Evolutionary conservation across 2,888 invertebrate species (phyloP), one percentile per base, ranked within the genome.

Genomic region (Automeris io): DNA sequence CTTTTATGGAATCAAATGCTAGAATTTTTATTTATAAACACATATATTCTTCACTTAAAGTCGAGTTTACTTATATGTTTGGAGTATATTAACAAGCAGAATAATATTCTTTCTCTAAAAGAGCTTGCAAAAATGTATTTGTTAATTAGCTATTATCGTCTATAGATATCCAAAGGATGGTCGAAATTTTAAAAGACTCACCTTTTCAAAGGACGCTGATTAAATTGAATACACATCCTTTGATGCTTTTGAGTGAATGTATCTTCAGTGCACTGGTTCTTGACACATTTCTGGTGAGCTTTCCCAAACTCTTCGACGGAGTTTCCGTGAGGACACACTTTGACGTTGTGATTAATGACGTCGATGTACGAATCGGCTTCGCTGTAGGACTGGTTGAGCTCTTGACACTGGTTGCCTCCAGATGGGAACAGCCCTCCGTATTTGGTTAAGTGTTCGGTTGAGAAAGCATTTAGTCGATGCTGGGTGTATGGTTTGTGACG

Each of bases 401-500:
- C 86, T 47, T 83, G 85, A 43, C 85, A 87, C 60, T 83, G 85
- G 56, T 82, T 82, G 16, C 68, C 79, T 21, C 85, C 83, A 33
- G 85, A 83, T 24, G 87, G 87, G 56, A 87, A 87, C 35, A 87
- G 70, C 47, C 81, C 79, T 47, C 87, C 86, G 44, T 77, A 86
- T 60, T 87, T 86, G 53, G 80, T 75, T 58, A 87, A 59, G 74
- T 86, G 86, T 63, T 87, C 87, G 62, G 82, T 78, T 56, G 86
- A 82, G 61, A 86, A 86, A 74, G 87, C 80, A 60, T 81, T 85
- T 72, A 85, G 80, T 54, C 83, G 86, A 70, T 86, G 85, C 67
- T 86, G 83, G 66, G 86, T 82, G 74, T 86, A 87, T 76, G 87
- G 79, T 77, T 81, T 85, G 73, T 80, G 81, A 48, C 73, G 82